phyloP scores from a whole-genome alignment of 2,888 invertebrate genomes.

The Trachelus tabidus region DNA sequence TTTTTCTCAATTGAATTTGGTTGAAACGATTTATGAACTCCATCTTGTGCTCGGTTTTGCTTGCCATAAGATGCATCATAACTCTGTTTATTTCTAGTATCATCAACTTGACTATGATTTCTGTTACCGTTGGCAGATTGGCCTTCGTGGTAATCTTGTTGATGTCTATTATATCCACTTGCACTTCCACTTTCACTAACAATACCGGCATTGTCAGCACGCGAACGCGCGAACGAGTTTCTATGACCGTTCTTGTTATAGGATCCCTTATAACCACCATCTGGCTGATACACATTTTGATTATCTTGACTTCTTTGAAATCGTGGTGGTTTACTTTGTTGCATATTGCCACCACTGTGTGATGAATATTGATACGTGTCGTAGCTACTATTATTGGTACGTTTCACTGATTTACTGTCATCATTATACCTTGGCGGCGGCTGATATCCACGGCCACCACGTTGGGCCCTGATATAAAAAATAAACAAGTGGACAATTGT shows the following conservation, averaged over 20 bases:
- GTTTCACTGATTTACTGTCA: conserved; percentile 49
- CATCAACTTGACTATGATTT: conserved; percentile 44
- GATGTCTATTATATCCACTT: conserved; percentile 33
- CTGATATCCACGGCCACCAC: conserved; percentile 51
- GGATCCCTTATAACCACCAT: conserved; percentile 34
- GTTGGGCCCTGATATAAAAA: conserved; percentile 42
- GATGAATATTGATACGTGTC: conserved; percentile 36
- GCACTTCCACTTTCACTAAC: conserved; percentile 30
- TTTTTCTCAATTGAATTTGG: conserved; percentile 41
- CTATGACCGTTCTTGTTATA: conserved; percentile 41
- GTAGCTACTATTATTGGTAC: conserved; percentile 36
- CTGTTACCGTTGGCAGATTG: conserved; percentile 37
- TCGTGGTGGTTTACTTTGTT: conserved; percentile 70
- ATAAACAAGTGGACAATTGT: neutral
- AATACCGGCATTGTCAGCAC: conserved; percentile 33
- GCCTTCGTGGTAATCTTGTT: conserved; percentile 35
- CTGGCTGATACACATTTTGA: conserved; percentile 43
- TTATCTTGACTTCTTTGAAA: conserved; percentile 70
- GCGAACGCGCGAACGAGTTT: conserved; percentile 41
- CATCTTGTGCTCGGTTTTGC: conserved; percentile 45
- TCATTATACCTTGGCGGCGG: conserved; percentile 51
- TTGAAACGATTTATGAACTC: conserved; percentile 34
- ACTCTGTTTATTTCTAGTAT: conserved; percentile 37
- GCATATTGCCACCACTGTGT: conserved; percentile 41
- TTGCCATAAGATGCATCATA: conserved; percentile 40